A percentile compares a stretch with the other conserved stretches of the same genome.
Conservation (phyloP, 2,797 vertebrate genomes). For the Gallinago solitaria region DNA sequence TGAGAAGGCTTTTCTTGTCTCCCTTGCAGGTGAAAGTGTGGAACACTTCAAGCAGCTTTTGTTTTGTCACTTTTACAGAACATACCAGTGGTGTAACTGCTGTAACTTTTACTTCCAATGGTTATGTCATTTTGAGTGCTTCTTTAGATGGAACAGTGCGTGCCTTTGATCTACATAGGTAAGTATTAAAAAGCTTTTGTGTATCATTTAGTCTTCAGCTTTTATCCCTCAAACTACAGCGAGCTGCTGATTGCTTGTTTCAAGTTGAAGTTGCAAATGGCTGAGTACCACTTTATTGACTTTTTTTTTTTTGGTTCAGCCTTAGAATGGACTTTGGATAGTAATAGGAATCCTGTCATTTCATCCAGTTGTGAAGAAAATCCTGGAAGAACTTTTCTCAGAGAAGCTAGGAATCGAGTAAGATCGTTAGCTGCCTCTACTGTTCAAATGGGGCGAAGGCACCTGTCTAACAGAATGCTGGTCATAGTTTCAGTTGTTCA, state of each 20-base stretch:
- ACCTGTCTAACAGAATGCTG: background rate
- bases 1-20: background rate
- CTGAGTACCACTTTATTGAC: background rate
- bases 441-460: background rate
- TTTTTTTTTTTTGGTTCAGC: background rate
- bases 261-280: background rate
- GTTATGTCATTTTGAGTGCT: slow-evolving; percentile 91
- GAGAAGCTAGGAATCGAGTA: background rate
- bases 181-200: background rate
- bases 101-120: slow-evolving; percentile 88
- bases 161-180: slow-evolving; percentile 96
- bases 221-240: background rate
- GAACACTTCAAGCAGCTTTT: slow-evolving; percentile 93
- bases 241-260: background rate
- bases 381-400: background rate
- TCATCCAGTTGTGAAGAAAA: background rate
- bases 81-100: slow-evolving; percentile 89
- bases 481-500: background rate
- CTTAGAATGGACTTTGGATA: background rate
- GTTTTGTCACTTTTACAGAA: slow-evolving; percentile 95
- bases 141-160: slow-evolving; percentile 95
- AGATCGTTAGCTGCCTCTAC: background rate
- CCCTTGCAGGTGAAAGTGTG: slow-evolving; percentile 91
- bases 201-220: background rate
- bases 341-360: background rate